Evolutionary conservation across 2,113 vertebrate genomes (phyloP).

Genomic region (Istiophorus platypterus): DNA sequence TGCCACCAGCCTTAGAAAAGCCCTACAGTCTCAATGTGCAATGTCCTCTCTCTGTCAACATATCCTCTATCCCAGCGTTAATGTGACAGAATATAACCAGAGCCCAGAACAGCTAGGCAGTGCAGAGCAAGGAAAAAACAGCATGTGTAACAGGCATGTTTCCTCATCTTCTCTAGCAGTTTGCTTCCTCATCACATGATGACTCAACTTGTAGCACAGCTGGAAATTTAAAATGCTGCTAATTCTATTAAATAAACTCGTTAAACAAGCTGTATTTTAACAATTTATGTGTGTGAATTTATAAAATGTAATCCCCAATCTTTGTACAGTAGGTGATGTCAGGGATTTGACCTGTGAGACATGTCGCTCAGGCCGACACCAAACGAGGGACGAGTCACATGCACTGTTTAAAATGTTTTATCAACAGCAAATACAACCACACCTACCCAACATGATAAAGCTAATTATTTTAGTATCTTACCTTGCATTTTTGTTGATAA

Average conservation of each 20-base stretch:
- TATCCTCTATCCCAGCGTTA: conserved; percentile 74
- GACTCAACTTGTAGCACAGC: neutral
- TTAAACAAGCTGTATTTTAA: neutral
- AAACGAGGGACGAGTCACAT: neutral
- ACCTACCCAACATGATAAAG: neutral
- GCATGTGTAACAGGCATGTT: conserved; percentile 56
- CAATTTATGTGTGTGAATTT: no score
- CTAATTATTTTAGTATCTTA: neutral
- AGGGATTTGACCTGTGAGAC: neutral
- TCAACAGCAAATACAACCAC: neutral
- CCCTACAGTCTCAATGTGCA: conserved; percentile 80
- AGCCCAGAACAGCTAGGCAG: conserved; percentile 67
- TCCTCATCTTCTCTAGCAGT: conserved; percentile 50
- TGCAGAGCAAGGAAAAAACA: conserved; percentile 53
- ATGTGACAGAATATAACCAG: conserved; percentile 81
- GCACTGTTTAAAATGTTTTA: neutral
- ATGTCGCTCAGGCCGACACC: neutral
- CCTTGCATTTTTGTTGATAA: conserved; percentile 16
- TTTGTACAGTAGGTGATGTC: neutral
- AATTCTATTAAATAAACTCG: conserved; percentile 7
- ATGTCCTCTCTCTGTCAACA: conserved; percentile 84
- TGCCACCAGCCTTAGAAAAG: conserved; percentile 80
- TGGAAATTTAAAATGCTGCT: conserved; percentile 14
- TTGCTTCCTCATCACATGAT: conserved; percentile 34
- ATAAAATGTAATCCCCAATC: no score